Base-by-base conservation (phyloP, 2,888 invertebrate genomes). In the Athrips mouffetella region DNA sequence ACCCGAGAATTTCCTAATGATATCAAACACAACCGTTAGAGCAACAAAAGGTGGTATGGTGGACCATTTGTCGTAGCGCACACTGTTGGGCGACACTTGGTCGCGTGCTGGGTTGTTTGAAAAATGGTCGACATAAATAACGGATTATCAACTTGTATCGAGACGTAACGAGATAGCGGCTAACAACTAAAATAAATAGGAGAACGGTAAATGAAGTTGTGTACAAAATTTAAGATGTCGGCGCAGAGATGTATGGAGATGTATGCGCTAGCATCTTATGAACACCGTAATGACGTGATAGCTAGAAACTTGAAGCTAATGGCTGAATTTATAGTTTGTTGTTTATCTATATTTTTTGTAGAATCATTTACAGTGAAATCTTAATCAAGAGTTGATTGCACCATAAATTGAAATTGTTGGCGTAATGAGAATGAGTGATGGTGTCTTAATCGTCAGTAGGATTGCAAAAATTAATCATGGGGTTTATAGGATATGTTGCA, bases 91-190 rank as follows among this genome's bases (percentile, higher is more conserved):
- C 64, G 76, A 79, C 78, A 69, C 56, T 46, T 52, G 68, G 80
- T 76, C 84, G 82, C 83, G 82, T 81, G 82, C 80, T 74, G 65
- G 63, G 60, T 56, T 59, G 58, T 64, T 73, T 76, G 83, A 86
- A 79, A 81, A 82, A 86, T 83, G 68, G 72, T 61, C 53, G 58
- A 73, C 79, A 87, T 88, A 83, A 86, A 88, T 88, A 84, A 86
- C 80, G 72, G 84, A 86, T 87, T 87, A 87, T 83, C 86, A 74
- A 73, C 67, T 72, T 70, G 77, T 84, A 85, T 80, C 80, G 73
- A 70, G 71, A 73, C 70, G 73, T 79, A 78, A 76, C 76, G 71
- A 80, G 82, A 84, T 84, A 80, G 73, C 63, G 59, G 66, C 67
- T 66, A 73, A 77, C 79, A 77, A 76, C 73, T 70, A 67, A 80